A percentile compares a stretch with the other conserved stretches of the same genome.
Evolutionary conservation across 2,113 vertebrate species (phyloP).

Genomic region (Lathamus discolor): DNA sequence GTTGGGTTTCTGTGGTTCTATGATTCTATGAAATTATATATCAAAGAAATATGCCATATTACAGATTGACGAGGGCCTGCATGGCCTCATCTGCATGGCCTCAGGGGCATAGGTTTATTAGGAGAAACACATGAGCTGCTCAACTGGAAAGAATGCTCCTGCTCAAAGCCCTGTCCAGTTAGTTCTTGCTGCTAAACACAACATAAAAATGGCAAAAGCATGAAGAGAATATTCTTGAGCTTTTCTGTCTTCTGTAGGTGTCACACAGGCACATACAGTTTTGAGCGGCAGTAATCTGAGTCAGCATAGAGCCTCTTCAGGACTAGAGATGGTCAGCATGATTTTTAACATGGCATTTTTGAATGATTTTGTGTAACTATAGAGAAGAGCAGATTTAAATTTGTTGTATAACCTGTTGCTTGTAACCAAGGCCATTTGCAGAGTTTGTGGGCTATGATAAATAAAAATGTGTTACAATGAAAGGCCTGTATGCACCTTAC

Average conservation of each 20-base stretch:
- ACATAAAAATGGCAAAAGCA: neutral
- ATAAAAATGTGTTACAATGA: neutral
- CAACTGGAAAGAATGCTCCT: neutral
- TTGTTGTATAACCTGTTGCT: neutral
- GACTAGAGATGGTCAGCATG: neutral
- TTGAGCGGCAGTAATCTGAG: neutral
- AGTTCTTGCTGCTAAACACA: neutral
- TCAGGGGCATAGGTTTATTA: neutral
- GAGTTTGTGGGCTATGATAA: neutral
- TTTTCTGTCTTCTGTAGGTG: neutral
- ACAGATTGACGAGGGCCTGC: neutral
- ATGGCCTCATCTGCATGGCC: neutral
- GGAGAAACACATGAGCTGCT: neutral
- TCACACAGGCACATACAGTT: fast-evolving
- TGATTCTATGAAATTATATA: neutral
- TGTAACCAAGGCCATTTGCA: neutral
- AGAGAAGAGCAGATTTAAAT: neutral
- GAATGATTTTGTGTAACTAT: neutral
- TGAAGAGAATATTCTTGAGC: neutral
- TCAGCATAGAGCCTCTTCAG: neutral
- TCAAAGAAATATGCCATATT: neutral
- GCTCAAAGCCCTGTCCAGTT: neutral
- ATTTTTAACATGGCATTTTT: neutral
- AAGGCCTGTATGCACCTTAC: neutral
- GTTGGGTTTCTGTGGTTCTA: neutral